Percentiles rank a stretch among this genome's conserved stretches.
These are phyloP conservation scores for Chromoteleia sp. DNA, from an alignment of 2,888 invertebrate genomes.

Conservation along the genomic window DNA sequence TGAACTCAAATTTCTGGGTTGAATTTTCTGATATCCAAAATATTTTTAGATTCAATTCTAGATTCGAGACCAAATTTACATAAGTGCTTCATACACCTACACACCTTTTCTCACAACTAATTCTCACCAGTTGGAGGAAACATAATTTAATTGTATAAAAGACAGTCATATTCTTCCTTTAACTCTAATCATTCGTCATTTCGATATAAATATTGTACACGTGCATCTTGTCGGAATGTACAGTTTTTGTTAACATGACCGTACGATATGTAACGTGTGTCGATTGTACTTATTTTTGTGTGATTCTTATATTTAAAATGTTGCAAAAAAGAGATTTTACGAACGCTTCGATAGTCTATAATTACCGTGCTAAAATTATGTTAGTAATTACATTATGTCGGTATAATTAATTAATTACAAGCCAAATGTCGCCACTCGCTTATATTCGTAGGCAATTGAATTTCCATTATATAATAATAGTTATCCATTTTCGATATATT, in stretches of 20 bases:
- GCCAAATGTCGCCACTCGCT: background rate
- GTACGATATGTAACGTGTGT: slow-evolving; percentile 4
- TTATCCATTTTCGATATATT: background rate
- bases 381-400: slow-evolving; percentile 5
- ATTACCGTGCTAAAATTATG: slow-evolving; percentile 6
- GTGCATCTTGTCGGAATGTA: slow-evolving; percentile 1
- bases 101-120: too few relatives aligned
- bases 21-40: too few relatives aligned
- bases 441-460: background rate
- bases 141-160: too few relatives aligned
- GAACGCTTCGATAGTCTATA: background rate
- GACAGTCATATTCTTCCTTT: too few relatives aligned
- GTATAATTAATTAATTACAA: slow-evolving; percentile 20
- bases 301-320: slow-evolving; percentile 11
- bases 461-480: slow-evolving; percentile 1
- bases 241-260: too few relatives aligned
- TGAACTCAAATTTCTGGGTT: too few relatives aligned
- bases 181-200: too few relatives aligned
- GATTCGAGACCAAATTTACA: too few relatives aligned
- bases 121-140: too few relatives aligned
- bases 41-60: too few relatives aligned
- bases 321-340: background rate
- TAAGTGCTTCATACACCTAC: too few relatives aligned
- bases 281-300: too few relatives aligned
- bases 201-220: background rate